phyloP scores from a whole-genome alignment of 2,113 vertebrate species.

The Anser cygnoides region DNA sequence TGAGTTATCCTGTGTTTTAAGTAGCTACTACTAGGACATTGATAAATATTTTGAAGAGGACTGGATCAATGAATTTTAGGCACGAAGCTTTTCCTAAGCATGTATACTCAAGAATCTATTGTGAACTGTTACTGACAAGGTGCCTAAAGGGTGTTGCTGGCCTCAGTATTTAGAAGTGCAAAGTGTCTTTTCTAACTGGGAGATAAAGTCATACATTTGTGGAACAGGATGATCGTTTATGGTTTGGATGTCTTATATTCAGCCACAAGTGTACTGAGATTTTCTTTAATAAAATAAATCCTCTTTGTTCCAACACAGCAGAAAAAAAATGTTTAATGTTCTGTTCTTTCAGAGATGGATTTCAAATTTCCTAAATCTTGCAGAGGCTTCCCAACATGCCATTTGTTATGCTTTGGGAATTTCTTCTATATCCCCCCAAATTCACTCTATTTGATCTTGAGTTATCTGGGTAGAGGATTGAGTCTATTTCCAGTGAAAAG shows the following conservation, averaged over 20 bases:
- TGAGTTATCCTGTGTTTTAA: not conserved
- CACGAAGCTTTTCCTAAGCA: not conserved
- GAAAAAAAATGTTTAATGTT: not conserved
- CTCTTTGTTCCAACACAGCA: not conserved
- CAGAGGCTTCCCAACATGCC: not conserved
- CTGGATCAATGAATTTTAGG: not conserved
- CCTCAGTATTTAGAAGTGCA: not conserved
- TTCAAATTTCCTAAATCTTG: not conserved
- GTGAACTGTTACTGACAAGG: not conserved
- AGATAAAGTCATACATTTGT: not conserved
- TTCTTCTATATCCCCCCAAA: not conserved
- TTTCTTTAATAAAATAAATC: not conserved
- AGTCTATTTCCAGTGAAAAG: not conserved
- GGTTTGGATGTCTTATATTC: not conserved
- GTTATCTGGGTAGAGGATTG: not conserved
- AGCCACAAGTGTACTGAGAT: not conserved
- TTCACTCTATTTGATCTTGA: not conserved
- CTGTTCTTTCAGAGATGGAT: not conserved
- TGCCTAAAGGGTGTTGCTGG: not conserved
- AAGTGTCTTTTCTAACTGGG: not conserved
- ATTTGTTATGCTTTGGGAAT: not conserved
- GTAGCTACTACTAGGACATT: not conserved
- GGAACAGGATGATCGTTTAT: not conserved
- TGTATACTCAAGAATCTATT: not conserved
- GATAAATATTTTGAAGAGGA: not conserved